Evolutionary conservation across 2,888 invertebrate genomes (phyloP).

Genomic region (Scaptomyza polygonia): DNA sequence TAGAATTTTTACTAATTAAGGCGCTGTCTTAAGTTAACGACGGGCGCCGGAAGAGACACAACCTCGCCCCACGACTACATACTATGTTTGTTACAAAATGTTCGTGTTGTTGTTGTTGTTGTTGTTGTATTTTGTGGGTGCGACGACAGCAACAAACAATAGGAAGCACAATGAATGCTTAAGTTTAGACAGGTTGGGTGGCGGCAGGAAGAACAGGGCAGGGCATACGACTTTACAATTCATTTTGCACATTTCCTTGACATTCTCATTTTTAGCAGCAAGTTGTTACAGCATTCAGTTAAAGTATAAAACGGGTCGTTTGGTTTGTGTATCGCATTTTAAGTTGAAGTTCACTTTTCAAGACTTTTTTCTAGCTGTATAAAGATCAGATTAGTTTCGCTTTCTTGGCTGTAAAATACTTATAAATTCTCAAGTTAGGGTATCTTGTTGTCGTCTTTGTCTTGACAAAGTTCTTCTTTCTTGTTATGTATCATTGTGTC

Average conservation of each 20-base stretch:
- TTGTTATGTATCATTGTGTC: constrained; percentile 39
- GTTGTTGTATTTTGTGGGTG: constrained; percentile 25
- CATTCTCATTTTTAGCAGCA: constrained; percentile 69
- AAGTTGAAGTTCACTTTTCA: no score
- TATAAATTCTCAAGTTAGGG: background rate
- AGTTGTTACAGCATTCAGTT: constrained; percentile 10
- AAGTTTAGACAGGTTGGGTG: constrained; percentile 22
- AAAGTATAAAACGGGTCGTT: background rate
- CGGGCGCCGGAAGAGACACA: constrained; percentile 40
- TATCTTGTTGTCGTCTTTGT: background rate
- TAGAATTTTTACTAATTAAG: constrained; percentile 32
- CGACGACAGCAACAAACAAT: constrained; percentile 39
- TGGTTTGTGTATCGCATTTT: background rate
- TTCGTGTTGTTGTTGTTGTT: constrained; percentile 18
- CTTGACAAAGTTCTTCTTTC: background rate
- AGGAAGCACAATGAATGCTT: constrained; percentile 39
- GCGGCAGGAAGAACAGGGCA: background rate
- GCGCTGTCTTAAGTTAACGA: constrained; percentile 41
- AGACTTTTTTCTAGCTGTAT: no score
- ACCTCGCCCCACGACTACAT: constrained; percentile 10
- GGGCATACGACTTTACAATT: constrained; percentile 61
- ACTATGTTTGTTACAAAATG: constrained; percentile 33
- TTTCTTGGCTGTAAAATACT: no score
- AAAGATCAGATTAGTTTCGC: no score
- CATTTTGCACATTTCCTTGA: constrained; percentile 78